phyloP scores from a whole-genome alignment of 2,888 invertebrate genomes.

The Synanthedon formicaeformis region DNA sequence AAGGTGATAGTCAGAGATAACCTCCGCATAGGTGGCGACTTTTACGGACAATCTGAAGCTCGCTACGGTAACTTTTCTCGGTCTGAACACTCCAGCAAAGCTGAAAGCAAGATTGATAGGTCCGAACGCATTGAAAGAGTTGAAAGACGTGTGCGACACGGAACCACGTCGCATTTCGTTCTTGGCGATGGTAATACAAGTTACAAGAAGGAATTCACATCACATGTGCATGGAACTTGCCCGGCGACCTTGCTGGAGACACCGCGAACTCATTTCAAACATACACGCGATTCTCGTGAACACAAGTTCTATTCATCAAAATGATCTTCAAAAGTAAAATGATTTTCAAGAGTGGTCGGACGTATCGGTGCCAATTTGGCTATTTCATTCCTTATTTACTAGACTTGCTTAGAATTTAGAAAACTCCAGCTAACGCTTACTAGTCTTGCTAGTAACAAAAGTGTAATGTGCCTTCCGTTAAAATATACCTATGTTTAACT shows the following conservation, averaged over 20 bases:
- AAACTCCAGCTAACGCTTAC: constrained; percentile 42
- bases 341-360: constrained; percentile 30
- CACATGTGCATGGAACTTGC: constrained; percentile 80
- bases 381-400: constrained; percentile 32
- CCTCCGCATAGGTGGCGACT: constrained; percentile 77
- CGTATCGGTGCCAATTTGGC: background rate
- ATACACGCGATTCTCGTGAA: constrained; percentile 85
- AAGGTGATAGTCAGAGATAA: constrained; percentile 75
- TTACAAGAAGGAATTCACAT: constrained; percentile 83
- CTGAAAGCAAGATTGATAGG: constrained; percentile 37
- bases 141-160: constrained; percentile 72
- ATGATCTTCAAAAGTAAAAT: constrained; percentile 45
- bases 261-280: constrained; percentile 82
- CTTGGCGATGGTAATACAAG: constrained; percentile 78
- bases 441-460: constrained; percentile 34
- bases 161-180: constrained; percentile 81
- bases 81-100: constrained; percentile 49
- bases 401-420: constrained; percentile 20
- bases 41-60: constrained; percentile 80
- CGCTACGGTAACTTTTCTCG: constrained; percentile 77
- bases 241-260: constrained; percentile 83
- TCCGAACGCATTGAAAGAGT: constrained; percentile 72
- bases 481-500: constrained; percentile 6
- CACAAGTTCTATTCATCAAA: constrained; percentile 86
- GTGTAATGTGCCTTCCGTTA: constrained; percentile 33